Conservation (phyloP, 2,113 vertebrate species). For the Cyprinodon brontotheroides region DNA sequence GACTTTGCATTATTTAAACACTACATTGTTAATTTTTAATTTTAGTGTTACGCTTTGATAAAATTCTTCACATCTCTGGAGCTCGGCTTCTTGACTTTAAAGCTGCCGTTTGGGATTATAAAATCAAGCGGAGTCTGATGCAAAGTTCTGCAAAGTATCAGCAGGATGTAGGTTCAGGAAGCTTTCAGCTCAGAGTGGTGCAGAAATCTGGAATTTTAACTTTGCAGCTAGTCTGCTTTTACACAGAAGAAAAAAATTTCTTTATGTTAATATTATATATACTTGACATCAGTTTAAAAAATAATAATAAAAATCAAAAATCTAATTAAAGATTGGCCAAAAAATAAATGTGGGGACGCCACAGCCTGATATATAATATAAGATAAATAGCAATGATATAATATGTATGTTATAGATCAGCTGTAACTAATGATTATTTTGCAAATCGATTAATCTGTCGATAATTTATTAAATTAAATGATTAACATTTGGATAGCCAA, state of each 20-base stretch:
- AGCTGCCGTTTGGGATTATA: background rate
- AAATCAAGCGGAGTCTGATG: background rate
- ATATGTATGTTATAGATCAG: too few relatives aligned
- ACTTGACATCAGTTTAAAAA: background rate
- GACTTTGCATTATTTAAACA: conserved; percentile 54
- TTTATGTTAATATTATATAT: background rate
- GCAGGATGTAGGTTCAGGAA: background rate
- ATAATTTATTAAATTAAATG: too few relatives aligned
- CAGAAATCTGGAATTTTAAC: background rate
- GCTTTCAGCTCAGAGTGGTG: background rate
- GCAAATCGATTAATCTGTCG: too few relatives aligned
- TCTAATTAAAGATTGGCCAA: too few relatives aligned
- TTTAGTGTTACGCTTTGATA: conserved; percentile 53
- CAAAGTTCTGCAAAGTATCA: conserved; percentile 3
- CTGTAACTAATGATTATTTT: too few relatives aligned
- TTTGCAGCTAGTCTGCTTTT: background rate
- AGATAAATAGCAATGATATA: too few relatives aligned
- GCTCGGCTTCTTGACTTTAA: conserved; percentile 30
- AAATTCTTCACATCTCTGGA: conserved; percentile 38
- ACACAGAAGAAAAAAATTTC: background rate
- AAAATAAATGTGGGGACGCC: too few relatives aligned
- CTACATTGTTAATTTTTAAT: conserved; percentile 56
- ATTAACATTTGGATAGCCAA: too few relatives aligned
- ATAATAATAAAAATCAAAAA: background rate
- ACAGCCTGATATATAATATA: too few relatives aligned